Evolutionary conservation across 2,888 invertebrate genomes (phyloP).

Genomic region (Argyra leucocephala): DNA sequence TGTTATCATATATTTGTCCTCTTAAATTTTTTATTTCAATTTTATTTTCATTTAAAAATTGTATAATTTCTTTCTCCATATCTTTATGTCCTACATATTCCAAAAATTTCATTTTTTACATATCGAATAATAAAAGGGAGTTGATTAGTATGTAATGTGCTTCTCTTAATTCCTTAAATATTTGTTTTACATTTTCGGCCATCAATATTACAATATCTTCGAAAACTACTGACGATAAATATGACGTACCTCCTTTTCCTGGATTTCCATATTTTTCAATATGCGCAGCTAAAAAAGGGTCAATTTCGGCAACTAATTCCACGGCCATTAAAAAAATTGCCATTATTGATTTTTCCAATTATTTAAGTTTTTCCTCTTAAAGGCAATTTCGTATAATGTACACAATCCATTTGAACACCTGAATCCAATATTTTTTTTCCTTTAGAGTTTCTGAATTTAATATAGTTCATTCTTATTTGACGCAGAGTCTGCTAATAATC

Average conservation of each 20-base stretch:
- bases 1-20: not conserved
- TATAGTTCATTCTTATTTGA: constrained; percentile 8
- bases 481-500: constrained; percentile 6
- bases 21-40: constrained; percentile 10
- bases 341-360: constrained; percentile 5
- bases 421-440: constrained; percentile 10
- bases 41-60: constrained; percentile 10
- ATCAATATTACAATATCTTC: constrained; percentile 10
- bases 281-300: constrained; percentile 11
- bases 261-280: constrained; percentile 11
- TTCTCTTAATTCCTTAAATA: constrained; percentile 10
- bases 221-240: constrained; percentile 10
- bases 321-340: constrained; percentile 10
- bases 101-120: constrained; percentile 11
- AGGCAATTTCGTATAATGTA: constrained; percentile 10
- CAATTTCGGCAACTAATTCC: constrained; percentile 10
- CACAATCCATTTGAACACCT: constrained; percentile 9
- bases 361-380: constrained; percentile 8
- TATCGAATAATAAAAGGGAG: constrained; percentile 9
- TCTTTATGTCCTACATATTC: constrained; percentile 13
- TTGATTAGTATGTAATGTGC: constrained; percentile 10
- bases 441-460: constrained; percentile 10
- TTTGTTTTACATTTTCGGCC: constrained; percentile 9
- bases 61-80: constrained; percentile 13
- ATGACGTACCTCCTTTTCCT: constrained; percentile 8